Conservation (phyloP, 2,888 invertebrate species). For the Macrosiphum euphorbiae region DNA sequence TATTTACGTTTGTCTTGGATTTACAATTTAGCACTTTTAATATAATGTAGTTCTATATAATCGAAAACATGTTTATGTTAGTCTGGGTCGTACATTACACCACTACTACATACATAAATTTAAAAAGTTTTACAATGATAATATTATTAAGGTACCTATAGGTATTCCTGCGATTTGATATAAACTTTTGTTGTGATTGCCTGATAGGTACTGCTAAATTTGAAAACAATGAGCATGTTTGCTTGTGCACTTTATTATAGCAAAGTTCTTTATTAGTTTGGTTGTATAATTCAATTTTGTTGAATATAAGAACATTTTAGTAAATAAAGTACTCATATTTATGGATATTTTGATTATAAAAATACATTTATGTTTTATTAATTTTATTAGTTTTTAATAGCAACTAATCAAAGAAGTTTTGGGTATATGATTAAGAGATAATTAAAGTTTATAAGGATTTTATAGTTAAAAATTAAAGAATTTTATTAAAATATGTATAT, state of each 20-base stretch:
- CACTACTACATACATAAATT: too few species aligned
- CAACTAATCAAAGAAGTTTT: not conserved
- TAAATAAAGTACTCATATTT: not conserved
- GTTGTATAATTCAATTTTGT: not conserved
- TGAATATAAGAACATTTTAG: not conserved
- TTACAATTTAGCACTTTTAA: not conserved
- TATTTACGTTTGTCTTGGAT: not conserved
- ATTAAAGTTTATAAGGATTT: not conserved
- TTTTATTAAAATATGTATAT: not conserved
- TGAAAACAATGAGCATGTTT: not conserved
- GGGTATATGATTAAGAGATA: not conserved
- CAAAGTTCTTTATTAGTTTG: not conserved
- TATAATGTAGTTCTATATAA: not conserved
- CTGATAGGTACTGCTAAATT: not conserved
- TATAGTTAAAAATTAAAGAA: not conserved
- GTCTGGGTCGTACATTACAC: not conserved
- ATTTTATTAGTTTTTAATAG: not conserved
- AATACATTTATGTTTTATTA: not conserved
- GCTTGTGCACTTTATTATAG: not conserved
- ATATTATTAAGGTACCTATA: not conserved
- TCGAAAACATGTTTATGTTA: not conserved
- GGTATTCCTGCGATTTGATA: not conserved
- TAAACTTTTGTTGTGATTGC: not conserved
- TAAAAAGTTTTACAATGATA: not conserved
- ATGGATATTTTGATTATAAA: not conserved